Percentiles rank a stretch among this genome's conserved stretches.
phyloP scores from a whole-genome alignment of 2,113 vertebrate species.

The Mastomys coucha region DNA sequence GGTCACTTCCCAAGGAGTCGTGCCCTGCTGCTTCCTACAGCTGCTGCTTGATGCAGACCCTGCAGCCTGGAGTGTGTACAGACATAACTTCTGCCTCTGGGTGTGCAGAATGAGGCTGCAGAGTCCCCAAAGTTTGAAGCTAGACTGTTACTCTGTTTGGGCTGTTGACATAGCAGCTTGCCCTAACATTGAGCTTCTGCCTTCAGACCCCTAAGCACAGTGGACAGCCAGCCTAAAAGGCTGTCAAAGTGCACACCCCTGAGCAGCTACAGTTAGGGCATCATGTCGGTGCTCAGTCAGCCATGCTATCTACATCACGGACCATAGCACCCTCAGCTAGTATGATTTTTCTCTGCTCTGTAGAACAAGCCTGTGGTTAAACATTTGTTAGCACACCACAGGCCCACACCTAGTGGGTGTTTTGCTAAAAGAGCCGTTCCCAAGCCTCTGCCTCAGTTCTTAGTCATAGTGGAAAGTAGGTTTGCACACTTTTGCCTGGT shows the following conservation, averaged over 20 bases:
- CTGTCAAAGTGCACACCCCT: neutral
- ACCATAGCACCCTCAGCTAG: neutral
- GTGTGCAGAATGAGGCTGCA: neutral
- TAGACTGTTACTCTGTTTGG: neutral
- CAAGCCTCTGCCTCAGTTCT: neutral
- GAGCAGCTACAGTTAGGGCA: neutral
- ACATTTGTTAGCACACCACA: neutral
- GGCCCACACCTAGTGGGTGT: neutral
- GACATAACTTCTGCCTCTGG: neutral
- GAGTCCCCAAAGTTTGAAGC: neutral
- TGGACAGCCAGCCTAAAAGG: neutral
- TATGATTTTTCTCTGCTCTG: accelerated
- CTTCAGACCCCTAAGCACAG: neutral
- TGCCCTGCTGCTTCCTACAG: neutral
- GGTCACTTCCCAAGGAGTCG: neutral
- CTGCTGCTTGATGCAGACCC: neutral
- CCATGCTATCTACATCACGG: neutral
- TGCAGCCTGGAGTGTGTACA: neutral
- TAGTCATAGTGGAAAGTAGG: neutral
- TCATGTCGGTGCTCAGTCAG: neutral
- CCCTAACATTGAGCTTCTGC: neutral
- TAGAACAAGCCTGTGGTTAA: neutral
- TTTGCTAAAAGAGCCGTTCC: neutral
- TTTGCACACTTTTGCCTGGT: neutral
- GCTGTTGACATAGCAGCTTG: neutral